These are phyloP conservation scores for Pollenia griseotomentosa DNA, from an alignment of 2,888 invertebrate species.

Conservation along the genomic window DNA sequence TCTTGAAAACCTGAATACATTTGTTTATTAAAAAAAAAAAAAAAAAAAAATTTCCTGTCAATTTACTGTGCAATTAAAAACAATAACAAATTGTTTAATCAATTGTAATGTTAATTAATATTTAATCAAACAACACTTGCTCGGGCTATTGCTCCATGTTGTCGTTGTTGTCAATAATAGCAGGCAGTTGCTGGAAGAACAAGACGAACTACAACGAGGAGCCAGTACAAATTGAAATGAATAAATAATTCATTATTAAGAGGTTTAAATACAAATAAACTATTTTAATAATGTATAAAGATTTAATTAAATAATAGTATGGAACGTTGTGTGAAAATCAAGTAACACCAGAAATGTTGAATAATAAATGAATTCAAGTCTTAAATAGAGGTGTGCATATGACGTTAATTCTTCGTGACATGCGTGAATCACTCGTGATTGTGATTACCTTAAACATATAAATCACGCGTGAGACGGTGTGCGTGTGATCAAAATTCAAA, in stretches of 20 bases:
- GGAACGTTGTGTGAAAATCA: constrained; percentile 22
- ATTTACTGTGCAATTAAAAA: constrained; percentile 62
- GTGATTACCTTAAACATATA: no score
- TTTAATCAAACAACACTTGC: constrained; percentile 69
- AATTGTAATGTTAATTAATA: constrained; percentile 64
- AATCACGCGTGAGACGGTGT: no score
- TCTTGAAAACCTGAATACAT: no score
- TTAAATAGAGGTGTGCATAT: not conserved
- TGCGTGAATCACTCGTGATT: no score
- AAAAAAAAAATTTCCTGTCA: no score
- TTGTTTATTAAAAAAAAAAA: no score
- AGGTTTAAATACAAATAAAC: constrained; percentile 34
- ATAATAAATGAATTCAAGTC: constrained; percentile 16
- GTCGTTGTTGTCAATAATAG: not conserved
- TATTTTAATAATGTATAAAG: constrained; percentile 46
- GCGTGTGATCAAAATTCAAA: no score
- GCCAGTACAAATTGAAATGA: constrained; percentile 49
- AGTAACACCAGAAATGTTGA: not conserved
- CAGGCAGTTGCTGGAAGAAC: not conserved
- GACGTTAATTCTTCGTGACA: no score
- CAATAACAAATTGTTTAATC: constrained; percentile 62
- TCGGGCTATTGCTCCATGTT: constrained; percentile 44
- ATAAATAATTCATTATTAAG: constrained; percentile 62
- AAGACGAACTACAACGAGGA: constrained; percentile 21
- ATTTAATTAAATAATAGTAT: constrained; percentile 65